These are phyloP conservation scores for Entomyzon cyanotis DNA, from an alignment of 2,113 vertebrate genomes.

Conservation along the genomic window DNA sequence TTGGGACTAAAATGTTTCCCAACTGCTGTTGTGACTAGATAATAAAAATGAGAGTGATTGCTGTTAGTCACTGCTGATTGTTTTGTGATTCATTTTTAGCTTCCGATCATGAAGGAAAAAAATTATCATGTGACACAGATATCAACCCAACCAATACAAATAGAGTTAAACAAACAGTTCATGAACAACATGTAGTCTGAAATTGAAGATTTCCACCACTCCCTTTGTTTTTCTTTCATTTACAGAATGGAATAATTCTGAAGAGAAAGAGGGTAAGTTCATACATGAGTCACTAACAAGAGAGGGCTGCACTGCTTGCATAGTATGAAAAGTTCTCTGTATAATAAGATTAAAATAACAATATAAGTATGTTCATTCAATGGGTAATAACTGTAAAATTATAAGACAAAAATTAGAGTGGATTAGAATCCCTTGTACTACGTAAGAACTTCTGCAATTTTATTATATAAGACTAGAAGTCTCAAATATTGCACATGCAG, in stretches of 20 bases:
- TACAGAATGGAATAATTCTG: neutral
- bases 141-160: constrained; percentile 60
- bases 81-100: constrained; percentile 44
- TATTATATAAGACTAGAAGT: neutral
- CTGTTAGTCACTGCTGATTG: constrained; percentile 7
- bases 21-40: neutral
- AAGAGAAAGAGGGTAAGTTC: constrained; percentile 3
- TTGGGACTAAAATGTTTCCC: neutral
- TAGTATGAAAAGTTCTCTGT: neutral
- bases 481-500: neutral
- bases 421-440: neutral
- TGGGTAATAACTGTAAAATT: neutral
- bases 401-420: neutral
- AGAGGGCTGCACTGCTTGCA: neutral
- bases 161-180: constrained; percentile 43
- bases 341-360: neutral
- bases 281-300: constrained; percentile 17
- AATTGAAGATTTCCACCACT: constrained; percentile 52
- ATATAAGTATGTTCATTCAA: neutral
- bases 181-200: constrained; percentile 16
- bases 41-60: constrained; percentile 2
- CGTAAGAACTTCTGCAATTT: neutral
- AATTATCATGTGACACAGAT: neutral
- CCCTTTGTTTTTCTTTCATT: neutral
- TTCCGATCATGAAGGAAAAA: constrained; percentile 1